Base-by-base conservation (phyloP, 2,113 vertebrate genomes). In the Notarius lentiginosus region DNA sequence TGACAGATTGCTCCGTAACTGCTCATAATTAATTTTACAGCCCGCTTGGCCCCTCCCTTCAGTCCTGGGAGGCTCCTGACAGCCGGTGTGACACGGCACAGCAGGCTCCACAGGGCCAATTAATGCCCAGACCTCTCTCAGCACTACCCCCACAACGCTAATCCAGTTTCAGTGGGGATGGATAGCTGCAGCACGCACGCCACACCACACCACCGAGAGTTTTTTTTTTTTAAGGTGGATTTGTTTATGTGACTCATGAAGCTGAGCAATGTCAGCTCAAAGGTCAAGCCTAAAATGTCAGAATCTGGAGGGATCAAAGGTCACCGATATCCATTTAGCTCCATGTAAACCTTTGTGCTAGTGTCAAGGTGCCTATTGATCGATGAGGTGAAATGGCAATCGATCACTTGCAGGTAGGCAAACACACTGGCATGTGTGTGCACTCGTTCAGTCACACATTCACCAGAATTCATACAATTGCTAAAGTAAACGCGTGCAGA, bases 261-360 rank as follows among this genome's bases (percentile, higher is more conserved):
- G 76, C 24, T 61, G 58, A 58, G 86, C 79, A 86, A 87, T 51
- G 82, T 91, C 90, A 91, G 91, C 90, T 90, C 80, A 92, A 92
- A 93, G 88, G 87, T 90, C 85, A 89, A 84, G 83, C 91, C 89
- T 89, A 92, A 89, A 94, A 93, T 91, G 93, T 93, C 91, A 91
- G 51, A 83, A 85, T 77, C 88, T 81, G 79, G 86, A 82, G 30
- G 65, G 89, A 89, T 92, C 87, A 87, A 80, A 90, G 91, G 89
- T 89, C 87, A 90, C 83, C 84, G 82, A 90, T 89, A 73, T 73
- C 75, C 87, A 73, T 90, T 92, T 91, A 89, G 89, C 87, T 83
- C 79, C 56, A 55, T 75, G 84, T 87, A 86, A 92, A 87, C 90
- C 86, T 86, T 89, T 90, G 91, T 75, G 72, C 85, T 83, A 88